Conservation (phyloP, 2,888 invertebrate genomes). For the Zygothrica quintamaculata region DNA sequence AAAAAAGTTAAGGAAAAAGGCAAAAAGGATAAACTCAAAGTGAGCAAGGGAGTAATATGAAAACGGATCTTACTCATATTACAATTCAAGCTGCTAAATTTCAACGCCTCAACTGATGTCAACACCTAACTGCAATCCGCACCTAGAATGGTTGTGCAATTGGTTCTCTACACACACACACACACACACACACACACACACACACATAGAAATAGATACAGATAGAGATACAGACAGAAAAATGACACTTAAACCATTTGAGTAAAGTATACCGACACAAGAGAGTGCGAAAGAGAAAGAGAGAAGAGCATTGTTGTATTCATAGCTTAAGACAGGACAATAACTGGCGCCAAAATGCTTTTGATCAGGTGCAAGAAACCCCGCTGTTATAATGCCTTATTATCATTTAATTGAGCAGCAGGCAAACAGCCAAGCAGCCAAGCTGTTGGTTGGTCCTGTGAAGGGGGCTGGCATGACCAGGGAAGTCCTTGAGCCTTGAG, state of each 20-base stretch:
- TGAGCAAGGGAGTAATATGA: neutral
- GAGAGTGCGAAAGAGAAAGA: too few species aligned
- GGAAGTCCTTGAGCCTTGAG: constrained; percentile 20
- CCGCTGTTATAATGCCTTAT: constrained; percentile 58
- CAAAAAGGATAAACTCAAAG: neutral
- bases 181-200: neutral
- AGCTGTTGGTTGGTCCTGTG: neutral
- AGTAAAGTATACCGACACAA: too few species aligned
- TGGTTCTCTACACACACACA: neutral
- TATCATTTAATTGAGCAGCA: constrained; percentile 66
- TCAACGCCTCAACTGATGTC: constrained; percentile 9
- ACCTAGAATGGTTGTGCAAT: neutral
- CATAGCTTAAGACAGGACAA: neutral
- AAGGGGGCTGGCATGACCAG: neutral
- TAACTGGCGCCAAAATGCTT: neutral
- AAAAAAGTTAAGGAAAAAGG: constrained; percentile 1
- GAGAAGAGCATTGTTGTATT: too few species aligned
- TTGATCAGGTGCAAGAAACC: constrained; percentile 49
- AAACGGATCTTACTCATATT: neutral
- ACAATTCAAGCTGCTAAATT: neutral
- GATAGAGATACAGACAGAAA: too few species aligned
- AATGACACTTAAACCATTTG: too few species aligned
- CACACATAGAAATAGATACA: too few species aligned
- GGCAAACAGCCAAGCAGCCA: neutral
- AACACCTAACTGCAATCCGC: constrained; percentile 10